Evolutionary conservation across 1,140 invertebrate species (phyloP).

Genomic region (Bombus superbus): DNA sequence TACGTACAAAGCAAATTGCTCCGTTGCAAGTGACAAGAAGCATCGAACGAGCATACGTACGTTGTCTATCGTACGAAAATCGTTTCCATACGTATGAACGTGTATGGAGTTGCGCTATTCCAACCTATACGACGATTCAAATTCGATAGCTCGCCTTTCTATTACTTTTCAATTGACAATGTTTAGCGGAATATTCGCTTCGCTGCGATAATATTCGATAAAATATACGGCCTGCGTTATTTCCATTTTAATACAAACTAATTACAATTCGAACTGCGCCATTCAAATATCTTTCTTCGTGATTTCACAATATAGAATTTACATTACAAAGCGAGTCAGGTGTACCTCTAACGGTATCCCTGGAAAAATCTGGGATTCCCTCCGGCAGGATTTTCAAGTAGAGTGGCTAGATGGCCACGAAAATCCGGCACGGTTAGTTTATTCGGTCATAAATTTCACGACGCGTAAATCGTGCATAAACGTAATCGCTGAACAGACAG

Average conservation of each 20-base stretch:
- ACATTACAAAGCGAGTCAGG: neutral
- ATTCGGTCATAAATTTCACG: constrained; percentile 29
- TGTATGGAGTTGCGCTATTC: too few relatives aligned
- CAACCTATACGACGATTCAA: too few relatives aligned
- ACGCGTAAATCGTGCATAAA: constrained; percentile 37
- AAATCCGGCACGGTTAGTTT: constrained; percentile 10
- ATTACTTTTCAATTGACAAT: neutral
- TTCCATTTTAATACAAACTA: neutral
- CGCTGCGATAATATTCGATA: neutral
- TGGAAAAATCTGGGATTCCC: neutral
- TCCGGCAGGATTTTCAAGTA: neutral
- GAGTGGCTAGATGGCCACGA: neutral
- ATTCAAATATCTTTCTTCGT: neutral
- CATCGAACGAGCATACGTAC: too few relatives aligned
- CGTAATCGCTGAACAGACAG: constrained; percentile 28
- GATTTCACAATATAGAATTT: neutral
- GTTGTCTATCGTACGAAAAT: too few relatives aligned
- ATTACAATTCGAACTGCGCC: neutral
- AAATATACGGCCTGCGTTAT: neutral
- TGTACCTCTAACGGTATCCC: too few relatives aligned
- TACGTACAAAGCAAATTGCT: too few relatives aligned
- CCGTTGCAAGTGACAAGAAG: too few relatives aligned
- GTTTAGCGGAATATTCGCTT: too few relatives aligned
- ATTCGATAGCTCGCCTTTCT: too few relatives aligned
- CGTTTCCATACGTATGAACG: too few relatives aligned